These are phyloP conservation scores for Gymnosoma rotundatum DNA, from an alignment of 2,888 invertebrate genomes.

Conservation along the genomic window DNA sequence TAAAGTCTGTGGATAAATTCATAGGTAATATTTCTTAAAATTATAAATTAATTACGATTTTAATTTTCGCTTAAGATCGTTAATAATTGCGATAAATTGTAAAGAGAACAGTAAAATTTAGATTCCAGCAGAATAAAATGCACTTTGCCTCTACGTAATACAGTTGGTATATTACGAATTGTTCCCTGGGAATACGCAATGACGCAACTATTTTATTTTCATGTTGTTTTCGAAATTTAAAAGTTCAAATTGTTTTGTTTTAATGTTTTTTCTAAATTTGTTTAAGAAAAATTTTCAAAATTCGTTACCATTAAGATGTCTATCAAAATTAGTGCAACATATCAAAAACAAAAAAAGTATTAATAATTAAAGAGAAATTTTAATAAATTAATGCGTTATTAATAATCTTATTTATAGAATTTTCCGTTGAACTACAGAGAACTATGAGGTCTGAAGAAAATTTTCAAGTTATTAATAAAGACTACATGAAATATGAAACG, in stretches of 20 bases:
- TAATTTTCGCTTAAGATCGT: too few species aligned
- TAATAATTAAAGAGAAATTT: background rate
- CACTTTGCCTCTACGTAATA: background rate
- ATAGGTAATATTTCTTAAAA: too few species aligned
- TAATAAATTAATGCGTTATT: background rate
- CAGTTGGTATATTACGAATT: background rate
- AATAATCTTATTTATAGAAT: slow-evolving; percentile 82
- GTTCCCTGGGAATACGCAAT: background rate
- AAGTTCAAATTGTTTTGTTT: slow-evolving; percentile 8
- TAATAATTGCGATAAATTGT: too few species aligned
- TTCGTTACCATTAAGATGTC: slow-evolving; percentile 40
- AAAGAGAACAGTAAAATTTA: too few species aligned
- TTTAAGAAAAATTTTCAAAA: slow-evolving; percentile 35
- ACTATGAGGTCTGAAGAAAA: slow-evolving; percentile 85
- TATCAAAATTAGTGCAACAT: slow-evolving; percentile 52
- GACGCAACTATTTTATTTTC: background rate
- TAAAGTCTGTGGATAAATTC: too few species aligned
- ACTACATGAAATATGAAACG: slow-evolving; percentile 85
- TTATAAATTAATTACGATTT: too few species aligned
- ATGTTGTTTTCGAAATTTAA: background rate
- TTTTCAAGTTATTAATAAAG: slow-evolving; percentile 82
- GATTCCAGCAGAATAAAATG: too few species aligned
- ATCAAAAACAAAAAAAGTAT: slow-evolving; percentile 36
- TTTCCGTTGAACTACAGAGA: slow-evolving; percentile 86
- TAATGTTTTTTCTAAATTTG: slow-evolving; percentile 52